Evolutionary conservation across 1,140 invertebrate species (phyloP), one percentile per base, ranked within the genome.

Genomic region (Formica selysi): DNA sequence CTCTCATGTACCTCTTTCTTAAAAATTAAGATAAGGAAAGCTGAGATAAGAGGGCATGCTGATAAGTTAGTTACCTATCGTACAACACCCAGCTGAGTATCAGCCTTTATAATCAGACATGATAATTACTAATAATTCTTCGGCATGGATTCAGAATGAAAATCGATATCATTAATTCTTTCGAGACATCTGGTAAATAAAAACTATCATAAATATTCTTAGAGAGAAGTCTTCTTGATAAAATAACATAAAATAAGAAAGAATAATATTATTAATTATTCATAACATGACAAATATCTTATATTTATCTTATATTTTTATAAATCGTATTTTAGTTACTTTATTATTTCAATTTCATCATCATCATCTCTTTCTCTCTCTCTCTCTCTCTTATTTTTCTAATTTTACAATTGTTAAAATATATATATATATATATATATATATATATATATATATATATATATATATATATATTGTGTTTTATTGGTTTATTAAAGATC

Each of bases 31-130:
- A 26, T 3, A 11, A 13, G 1, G 38, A 73, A 4, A 48, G n/a
- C 7, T 19, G 26, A 41, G 19, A 36, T 22, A 6, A 44, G 32
- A 22, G 36, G n/a, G 8, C 11, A 44, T 2, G 54, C 62, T 70
- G 79, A 83, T 83, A 83, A 83, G 62, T 83, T 61, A 83, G 68
- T 41, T 73, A n/a, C 4, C 79, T 83, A 54, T 32, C 26, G 13
- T 48, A 2, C 67, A 26, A 74, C 79, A 61, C 26, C 38, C 68
- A 83, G 79, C 79, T 83, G 79, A 73, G 54, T 61, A 41, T 22
- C 38, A 26, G 32, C 26, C 19, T 32, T 26, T 11, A 22, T 71
- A 32, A 73, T 48, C 38, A 36, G 10, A 3, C 16, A 51, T 5
- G 54, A 62, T 36, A 32, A 48, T 32, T 61, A 38, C 16, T 41